phyloP scores from a whole-genome alignment of 2,113 vertebrate genomes.

The Synchiropus splendidus region DNA sequence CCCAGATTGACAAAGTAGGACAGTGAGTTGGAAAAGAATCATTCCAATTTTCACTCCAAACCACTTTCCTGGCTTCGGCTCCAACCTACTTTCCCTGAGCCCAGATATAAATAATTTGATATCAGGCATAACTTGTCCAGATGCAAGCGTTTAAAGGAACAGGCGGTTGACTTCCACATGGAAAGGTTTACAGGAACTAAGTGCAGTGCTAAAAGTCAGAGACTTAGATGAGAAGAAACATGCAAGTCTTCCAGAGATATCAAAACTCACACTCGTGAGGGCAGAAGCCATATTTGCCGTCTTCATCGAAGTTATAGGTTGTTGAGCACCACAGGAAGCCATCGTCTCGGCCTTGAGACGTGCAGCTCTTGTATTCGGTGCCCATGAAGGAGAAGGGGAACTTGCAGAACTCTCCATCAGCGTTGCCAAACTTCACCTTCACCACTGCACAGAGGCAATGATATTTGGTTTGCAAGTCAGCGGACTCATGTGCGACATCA shows the following conservation, averaged over 20 bases:
- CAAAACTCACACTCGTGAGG: constrained; percentile 90
- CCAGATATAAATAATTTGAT: constrained; percentile 23
- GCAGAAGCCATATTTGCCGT: constrained; percentile 95
- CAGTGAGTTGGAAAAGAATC: constrained; percentile 40
- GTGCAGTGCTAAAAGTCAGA: no score
- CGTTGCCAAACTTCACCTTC: constrained; percentile 91
- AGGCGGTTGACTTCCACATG: background rate
- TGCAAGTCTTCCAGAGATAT: background rate
- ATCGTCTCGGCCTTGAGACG: constrained; percentile 78
- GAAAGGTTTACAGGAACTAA: background rate
- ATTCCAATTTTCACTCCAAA: constrained; percentile 33
- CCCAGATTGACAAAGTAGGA: constrained; percentile 29
- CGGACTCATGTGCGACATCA: no score
- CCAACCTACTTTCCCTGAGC: constrained; percentile 38
- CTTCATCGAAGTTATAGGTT: constrained; percentile 85
- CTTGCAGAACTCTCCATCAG: constrained; percentile 93
- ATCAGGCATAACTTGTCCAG: constrained; percentile 3
- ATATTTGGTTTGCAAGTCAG: no score
- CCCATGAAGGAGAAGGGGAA: constrained; percentile 92
- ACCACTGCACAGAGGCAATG: constrained; percentile 70
- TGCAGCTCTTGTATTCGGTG: constrained; percentile 90
- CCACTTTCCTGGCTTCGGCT: constrained; percentile 37
- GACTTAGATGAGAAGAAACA: background rate
- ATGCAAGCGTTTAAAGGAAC: background rate
- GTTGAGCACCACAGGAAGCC: constrained; percentile 98